Conservation (phyloP, 2,797 vertebrate genomes). For the Avahi laniger region DNA sequence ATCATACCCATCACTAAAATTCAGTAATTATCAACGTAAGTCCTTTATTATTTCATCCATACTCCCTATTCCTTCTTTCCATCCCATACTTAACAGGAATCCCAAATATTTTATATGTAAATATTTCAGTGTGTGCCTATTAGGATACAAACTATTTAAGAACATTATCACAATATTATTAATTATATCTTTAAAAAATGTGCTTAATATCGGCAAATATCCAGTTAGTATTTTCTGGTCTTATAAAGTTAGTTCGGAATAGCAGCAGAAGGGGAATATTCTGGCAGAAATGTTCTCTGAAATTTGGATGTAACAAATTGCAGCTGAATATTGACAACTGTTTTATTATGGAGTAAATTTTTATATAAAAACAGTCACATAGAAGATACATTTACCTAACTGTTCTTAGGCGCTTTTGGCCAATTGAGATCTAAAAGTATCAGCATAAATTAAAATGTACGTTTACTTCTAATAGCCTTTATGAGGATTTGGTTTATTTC, state of each 20-base stretch:
- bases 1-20: neutral
- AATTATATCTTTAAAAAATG: neutral
- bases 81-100: neutral
- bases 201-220: neutral
- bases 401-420: neutral
- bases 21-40: neutral
- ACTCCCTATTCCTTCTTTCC: neutral
- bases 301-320: neutral
- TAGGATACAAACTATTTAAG: neutral
- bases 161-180: neutral
- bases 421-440: neutral
- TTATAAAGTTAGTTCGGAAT: neutral
- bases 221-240: neutral
- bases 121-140: neutral
- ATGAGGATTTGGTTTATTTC: neutral
- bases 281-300: neutral
- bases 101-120: neutral
- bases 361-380: neutral
- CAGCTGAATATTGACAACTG: neutral
- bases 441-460: neutral
- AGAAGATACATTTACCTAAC: neutral
- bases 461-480: neutral
- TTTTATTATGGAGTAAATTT: neutral
- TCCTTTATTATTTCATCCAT: neutral
- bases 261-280: slow-evolving; percentile 20